A percentile compares a stretch with the other conserved stretches of the same genome.
Conservation (phyloP, 2,113 vertebrate species). For the Tapirus terrestris region DNA sequence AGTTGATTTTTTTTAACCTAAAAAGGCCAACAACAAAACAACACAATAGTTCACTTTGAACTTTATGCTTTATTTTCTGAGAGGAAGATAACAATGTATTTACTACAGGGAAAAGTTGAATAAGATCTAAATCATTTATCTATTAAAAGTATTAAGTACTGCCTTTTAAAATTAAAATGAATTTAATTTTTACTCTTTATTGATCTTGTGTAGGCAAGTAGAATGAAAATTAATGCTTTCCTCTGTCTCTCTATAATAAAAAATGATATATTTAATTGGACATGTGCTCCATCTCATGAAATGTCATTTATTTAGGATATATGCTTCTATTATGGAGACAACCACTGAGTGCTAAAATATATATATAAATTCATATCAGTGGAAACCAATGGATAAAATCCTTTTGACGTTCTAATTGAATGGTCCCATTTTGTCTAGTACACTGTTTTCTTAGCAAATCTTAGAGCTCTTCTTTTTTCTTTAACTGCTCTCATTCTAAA, state of each 20-base stretch:
- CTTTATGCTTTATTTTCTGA: neutral
- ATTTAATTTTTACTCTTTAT: slow-evolving; percentile 20
- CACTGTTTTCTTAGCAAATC: neutral
- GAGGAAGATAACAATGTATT: neutral
- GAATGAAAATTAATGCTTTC: slow-evolving; percentile 33
- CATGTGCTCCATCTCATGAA: neutral
- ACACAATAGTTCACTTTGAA: neutral
- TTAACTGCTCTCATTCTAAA: neutral
- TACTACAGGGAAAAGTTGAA: neutral
- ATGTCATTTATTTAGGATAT: slow-evolving; percentile 15
- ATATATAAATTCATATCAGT: neutral
- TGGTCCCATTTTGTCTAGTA: neutral
- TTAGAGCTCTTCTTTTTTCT: neutral
- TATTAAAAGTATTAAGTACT: neutral
- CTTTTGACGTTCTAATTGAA: neutral
- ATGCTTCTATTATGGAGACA: neutral
- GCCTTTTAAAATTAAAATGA: neutral
- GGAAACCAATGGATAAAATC: neutral
- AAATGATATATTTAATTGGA: neutral
- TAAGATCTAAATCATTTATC: neutral
- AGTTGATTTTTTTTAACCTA: neutral
- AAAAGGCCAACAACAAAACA: neutral
- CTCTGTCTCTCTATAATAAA: slow-evolving; percentile 31
- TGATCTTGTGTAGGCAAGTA: slow-evolving; percentile 5
- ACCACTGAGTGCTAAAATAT: neutral